Evolutionary conservation across 2,113 vertebrate genomes (phyloP), one percentile per base, ranked within the genome.

Genomic region (Aix galericulata): DNA sequence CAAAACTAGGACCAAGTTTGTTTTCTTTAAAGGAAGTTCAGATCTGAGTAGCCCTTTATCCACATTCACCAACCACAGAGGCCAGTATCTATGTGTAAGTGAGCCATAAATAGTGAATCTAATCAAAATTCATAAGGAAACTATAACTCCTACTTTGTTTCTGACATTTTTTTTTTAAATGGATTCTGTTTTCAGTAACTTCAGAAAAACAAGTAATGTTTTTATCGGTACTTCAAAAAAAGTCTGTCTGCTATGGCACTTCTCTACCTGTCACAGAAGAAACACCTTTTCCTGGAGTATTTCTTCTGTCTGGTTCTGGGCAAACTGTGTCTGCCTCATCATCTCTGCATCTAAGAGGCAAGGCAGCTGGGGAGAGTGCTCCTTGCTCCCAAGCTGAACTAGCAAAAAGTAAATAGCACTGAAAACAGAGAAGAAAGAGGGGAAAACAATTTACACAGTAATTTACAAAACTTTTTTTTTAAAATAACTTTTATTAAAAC

Each of bases 401-500:
- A 91, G 26, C 31, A 90, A 86, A 32, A 83, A 84, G 26, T 58
- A 5, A 94, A 93, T 17, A 78, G 14, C 44, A 55, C 31, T 73
- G 29, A 85, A 95, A 77, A 21, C 17, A 58, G 84, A 83, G 60
- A 71, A 34, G 42, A 64, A 85, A 56, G 29, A 13, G 27, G 36
- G 23, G 82, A 78, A 89, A 89, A 79, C 21, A 1, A 73, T 81
- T 92, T 89, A 64, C 71, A 90, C 64, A 60, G 38, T 59, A 72
- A 82, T 92, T 95, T 75, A 91, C 71, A 91, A 86, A 89, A 50
- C 48, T 25, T 4, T 34, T 25, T 4, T 34, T 88, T 31, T 64
- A 6, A 21, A 48, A 48, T 48, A 21, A 74, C 94, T 97, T 97
- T 97, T 97, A 97, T 98, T 97, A 97, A 97, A 97, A 97, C 91